Evolutionary conservation across 1,140 invertebrate species (phyloP), one percentile per base, ranked within the genome.

Genomic region (Alviniconcha marisindica): DNA sequence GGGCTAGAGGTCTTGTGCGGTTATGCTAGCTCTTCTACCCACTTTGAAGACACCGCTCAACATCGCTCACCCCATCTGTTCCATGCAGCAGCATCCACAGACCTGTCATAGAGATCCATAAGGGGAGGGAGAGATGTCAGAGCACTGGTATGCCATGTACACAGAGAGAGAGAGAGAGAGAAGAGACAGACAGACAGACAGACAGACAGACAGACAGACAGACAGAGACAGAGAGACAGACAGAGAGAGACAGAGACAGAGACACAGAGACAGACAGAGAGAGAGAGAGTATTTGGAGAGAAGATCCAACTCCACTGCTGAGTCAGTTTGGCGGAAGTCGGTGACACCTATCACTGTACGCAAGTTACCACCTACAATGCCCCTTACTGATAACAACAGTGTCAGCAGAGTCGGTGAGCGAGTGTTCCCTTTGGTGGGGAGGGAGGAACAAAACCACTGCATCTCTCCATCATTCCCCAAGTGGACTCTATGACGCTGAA

Each of bases 231-330:
- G n/a, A 73, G 3, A 73, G 7, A 73, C 5, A 73, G 36, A 40
- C 4, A 73, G 36, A 24, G 71, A 73, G 7, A 73, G 71, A 73
- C 36, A 73, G 71, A 73, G 40, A 73, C 36, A 42, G 71, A 42
- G 28, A 71, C 0, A 71, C 66, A 71, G 1, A 71, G 3, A 71
- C 66, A 38, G 66, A 71, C 0, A 71, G 3, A 40, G 0, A 71
- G 31, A 71, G 28, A 71, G 66, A 71, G 10, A 71, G 3, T 36
- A 3, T 36, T 3, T 12, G 10, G 36, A 10, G 31, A 24, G 36
- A 15, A 71, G 31, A 33, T 4, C 14, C 66, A 71, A 33, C n/a
- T n/a, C n/a, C n/a, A n/a, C n/a, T n/a, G n/a, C n/a, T n/a, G n/a
- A n/a, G n/a, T n/a, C n/a, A n/a, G n/a, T n/a, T n/a, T n/a, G n/a